phyloP scores from a whole-genome alignment of 2,113 vertebrate genomes.

The Clarias magur region DNA sequence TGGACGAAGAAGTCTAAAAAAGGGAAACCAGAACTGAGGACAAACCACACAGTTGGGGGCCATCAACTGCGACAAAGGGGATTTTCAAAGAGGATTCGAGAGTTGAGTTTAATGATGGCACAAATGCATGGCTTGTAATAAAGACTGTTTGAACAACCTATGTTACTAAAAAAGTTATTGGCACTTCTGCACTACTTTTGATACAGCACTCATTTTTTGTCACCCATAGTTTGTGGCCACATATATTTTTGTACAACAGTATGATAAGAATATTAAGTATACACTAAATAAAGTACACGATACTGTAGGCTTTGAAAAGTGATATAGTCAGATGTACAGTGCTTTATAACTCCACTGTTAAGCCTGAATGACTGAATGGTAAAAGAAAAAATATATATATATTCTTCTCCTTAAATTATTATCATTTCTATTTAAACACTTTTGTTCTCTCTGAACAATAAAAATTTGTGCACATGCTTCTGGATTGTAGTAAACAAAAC shows the following conservation, averaged over 20 bases:
- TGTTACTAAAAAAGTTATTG: too few species aligned
- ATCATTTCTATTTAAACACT: not conserved
- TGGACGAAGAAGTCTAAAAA: too few species aligned
- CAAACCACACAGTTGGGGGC: too few species aligned
- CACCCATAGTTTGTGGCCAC: not conserved
- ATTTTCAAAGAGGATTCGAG: too few species aligned
- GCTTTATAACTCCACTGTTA: not conserved
- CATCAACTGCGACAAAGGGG: too few species aligned
- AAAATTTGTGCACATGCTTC: not conserved
- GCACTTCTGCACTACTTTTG: too few species aligned
- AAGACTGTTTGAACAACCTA: too few species aligned
- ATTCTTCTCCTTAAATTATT: not conserved
- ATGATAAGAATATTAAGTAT: not conserved
- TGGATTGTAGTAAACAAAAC: not conserved
- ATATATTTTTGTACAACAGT: not conserved
- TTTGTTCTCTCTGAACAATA: not conserved
- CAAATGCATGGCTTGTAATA: too few species aligned
- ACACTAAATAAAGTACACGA: not conserved
- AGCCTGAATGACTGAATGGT: not conserved
- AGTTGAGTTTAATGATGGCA: too few species aligned
- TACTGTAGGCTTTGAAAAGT: not conserved
- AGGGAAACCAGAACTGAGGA: too few species aligned
- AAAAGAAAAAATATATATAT: not conserved
- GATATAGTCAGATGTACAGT: not conserved
- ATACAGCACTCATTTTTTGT: not conserved